Evolutionary conservation across 2,797 vertebrate genomes (phyloP), one percentile per base, ranked within the genome.

Genomic region (Euphonia xanthogaster): DNA sequence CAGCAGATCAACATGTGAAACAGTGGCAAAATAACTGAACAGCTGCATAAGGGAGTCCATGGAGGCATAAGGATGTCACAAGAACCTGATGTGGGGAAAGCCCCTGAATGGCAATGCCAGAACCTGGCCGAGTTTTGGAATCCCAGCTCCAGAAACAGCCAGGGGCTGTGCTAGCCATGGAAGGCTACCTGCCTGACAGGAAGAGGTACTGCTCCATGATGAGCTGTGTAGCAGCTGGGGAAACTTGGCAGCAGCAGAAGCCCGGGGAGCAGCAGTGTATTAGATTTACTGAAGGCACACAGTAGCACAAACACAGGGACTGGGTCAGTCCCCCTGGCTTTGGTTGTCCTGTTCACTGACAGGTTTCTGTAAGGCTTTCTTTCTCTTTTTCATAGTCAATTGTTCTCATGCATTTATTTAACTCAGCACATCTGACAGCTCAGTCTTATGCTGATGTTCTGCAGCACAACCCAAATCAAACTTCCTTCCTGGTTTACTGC

Each of bases 121-220:
- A 37, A 19, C 7, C 11, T 21, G 21, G 13, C 4, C 6, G 24
- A 6, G 21, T 4, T 0, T 4, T 39, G 30, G 33, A n/a, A 17
- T 30, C 31, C 20, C 7, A 4, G 50, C 0, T 63, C 48, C 18
- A 21, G 18, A 8, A 33, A 10, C 7, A 58, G 60, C 30, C 53
- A 39, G 30, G 35, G 2, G 37, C 62, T 24, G 12, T 37, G 45
- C 28, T 11, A 14, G 57, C 58, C 48, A 3, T 4, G 31, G 27
- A 30, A 40, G 37, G 27, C 18, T 21, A 4, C 58, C 19, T 30
- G 13, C 31, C 60, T 3, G 3, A 1, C 14, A 22, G 35, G 23
- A 37, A 22, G 5, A 42, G 31, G 8, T 4, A 6, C 45, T 48
- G 50, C 54, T 90, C 33, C 5, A 1, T 4, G 10, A 7, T 10